A percentile compares a stretch with the other conserved stretches of the same genome.
These are phyloP conservation scores for Ascaphus truei DNA, from an alignment of 2,113 vertebrate species.

Conservation along the genomic window DNA sequence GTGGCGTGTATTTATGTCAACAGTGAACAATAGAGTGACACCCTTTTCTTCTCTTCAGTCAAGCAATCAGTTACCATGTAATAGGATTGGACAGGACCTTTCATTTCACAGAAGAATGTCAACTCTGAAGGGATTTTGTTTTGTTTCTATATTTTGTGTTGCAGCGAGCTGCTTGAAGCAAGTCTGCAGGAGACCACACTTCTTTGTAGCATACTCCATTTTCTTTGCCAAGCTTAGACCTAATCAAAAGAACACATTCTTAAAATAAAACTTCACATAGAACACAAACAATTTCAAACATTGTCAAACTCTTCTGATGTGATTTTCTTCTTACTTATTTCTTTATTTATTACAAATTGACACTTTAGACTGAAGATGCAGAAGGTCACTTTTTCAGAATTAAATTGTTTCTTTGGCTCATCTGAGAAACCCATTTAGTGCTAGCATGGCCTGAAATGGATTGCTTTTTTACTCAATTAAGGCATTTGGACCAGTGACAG, in stretches of 20 bases:
- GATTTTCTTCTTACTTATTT: conserved; percentile 7
- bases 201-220: conserved; percentile 23
- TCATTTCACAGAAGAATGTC: conserved; percentile 53
- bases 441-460: too few species aligned
- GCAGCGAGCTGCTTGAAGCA: conserved; percentile 47
- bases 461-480: too few species aligned
- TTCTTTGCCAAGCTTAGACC: conserved; percentile 12
- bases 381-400: conserved; percentile 8
- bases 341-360: conserved; percentile 7
- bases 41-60: conserved; percentile 47
- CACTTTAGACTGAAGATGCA: conserved; percentile 7
- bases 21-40: conserved; percentile 43
- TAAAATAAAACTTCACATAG: conserved; percentile 22
- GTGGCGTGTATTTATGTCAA: conserved; percentile 48
- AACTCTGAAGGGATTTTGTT: conserved; percentile 39
- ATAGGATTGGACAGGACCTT: conserved; percentile 51
- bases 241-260: conserved; percentile 36
- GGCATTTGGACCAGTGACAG: too few species aligned
- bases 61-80: conserved; percentile 50
- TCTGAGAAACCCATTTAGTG: too few species aligned
- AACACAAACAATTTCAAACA: conserved; percentile 23
- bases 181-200: conserved; percentile 39
- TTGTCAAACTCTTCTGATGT: conserved; percentile 24
- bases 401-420: too few species aligned
- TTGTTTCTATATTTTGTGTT: conserved; percentile 11